A percentile compares a stretch with the other conserved stretches of the same genome.
These are phyloP conservation scores for Phenacoccus solenopsis DNA, from an alignment of 1,140 invertebrate genomes.

Conservation along the genomic window DNA sequence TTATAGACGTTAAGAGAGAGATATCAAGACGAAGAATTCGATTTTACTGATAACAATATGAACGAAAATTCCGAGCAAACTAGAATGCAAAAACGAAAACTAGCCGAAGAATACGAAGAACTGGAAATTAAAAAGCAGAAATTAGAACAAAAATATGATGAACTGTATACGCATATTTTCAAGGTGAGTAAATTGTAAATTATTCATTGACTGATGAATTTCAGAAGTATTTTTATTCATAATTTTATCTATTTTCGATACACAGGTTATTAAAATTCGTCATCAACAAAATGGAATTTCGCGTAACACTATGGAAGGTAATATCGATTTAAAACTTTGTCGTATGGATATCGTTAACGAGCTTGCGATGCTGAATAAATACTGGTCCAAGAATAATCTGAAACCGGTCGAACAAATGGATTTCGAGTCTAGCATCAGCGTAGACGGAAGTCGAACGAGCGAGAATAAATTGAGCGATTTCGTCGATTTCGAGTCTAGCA, in stretches of 20 bases:
- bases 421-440: not conserved
- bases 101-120: not conserved
- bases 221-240: too few relatives aligned
- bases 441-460: not conserved
- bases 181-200: not conserved
- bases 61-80: not conserved
- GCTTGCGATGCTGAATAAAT: not conserved
- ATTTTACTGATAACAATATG: not conserved
- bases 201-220: not conserved
- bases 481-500: not conserved
- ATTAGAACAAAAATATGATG: not conserved
- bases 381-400: not conserved
- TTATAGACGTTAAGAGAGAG: not conserved
- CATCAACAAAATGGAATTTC: not conserved
- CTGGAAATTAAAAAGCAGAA: not conserved
- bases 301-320: not conserved
- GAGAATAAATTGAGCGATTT: conserved; percentile 8
- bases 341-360: conserved; percentile 6
- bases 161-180: not conserved
- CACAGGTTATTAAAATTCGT: not conserved
- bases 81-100: not conserved
- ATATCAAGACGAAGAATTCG: not conserved
- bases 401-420: not conserved
- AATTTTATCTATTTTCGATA: not conserved
- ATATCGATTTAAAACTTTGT: not conserved